Conservation (phyloP, 2,888 invertebrate species). For the Reticulitermes lucifugus region DNA sequence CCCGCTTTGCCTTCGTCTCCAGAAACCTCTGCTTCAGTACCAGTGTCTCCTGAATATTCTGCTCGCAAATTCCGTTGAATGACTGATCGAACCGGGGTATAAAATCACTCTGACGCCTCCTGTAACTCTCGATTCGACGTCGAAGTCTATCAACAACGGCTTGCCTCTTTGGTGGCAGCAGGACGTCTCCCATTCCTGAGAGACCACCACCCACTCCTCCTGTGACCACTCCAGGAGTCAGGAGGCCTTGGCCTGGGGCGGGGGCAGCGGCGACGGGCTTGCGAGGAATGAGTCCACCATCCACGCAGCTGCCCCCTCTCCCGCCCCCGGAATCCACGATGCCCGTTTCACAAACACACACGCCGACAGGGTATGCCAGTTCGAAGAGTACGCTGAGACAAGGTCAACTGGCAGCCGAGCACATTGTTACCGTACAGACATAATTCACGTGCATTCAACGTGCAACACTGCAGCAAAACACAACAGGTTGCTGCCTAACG, state of each 20-base stretch:
- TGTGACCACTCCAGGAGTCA: slow-evolving; percentile 62
- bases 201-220: slow-evolving; percentile 64
- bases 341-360: slow-evolving; percentile 65
- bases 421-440: slow-evolving; percentile 29
- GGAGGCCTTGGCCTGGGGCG: slow-evolving; percentile 65
- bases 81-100: slow-evolving; percentile 90
- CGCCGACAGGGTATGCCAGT: slow-evolving; percentile 60
- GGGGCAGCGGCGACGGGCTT: slow-evolving; percentile 71
- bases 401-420: neutral
- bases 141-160: slow-evolving; percentile 87
- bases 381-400: slow-evolving; percentile 57
- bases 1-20: slow-evolving; percentile 90
- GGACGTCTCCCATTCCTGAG: slow-evolving; percentile 68
- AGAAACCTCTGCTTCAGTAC: slow-evolving; percentile 89
- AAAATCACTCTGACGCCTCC: slow-evolving; percentile 86
- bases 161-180: slow-evolving; percentile 81
- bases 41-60: slow-evolving; percentile 90
- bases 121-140: slow-evolving; percentile 88
- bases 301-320: slow-evolving; percentile 75
- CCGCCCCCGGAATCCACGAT: slow-evolving; percentile 76
- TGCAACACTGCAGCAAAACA: slow-evolving; percentile 7
- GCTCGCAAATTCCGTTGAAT: slow-evolving; percentile 88
- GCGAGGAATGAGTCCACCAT: slow-evolving; percentile 71
- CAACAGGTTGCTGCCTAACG: slow-evolving; percentile 31
- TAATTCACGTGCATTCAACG: slow-evolving; percentile 26